Percentiles rank a stretch among this genome's conserved stretches.
These are phyloP conservation scores for Pardalotus punctatus DNA, from an alignment of 2,113 vertebrate species.

Conservation along the genomic window DNA sequence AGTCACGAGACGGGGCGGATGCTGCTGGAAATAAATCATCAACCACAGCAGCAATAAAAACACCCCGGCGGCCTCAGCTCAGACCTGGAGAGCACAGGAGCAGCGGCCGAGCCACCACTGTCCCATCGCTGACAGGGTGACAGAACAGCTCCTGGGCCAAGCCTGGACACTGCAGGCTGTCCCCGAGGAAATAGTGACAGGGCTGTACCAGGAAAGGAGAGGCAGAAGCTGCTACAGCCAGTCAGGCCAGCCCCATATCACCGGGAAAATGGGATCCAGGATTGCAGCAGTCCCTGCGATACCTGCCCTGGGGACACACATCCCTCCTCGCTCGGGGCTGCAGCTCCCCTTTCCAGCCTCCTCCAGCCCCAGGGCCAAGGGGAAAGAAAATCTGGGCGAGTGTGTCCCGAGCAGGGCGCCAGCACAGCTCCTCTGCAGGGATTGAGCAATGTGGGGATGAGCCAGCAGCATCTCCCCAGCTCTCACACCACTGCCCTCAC, in stretches of 20 bases:
- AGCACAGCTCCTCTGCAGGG: neutral
- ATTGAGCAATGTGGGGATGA: neutral
- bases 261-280: accelerated
- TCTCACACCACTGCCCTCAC: neutral
- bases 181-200: neutral
- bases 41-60: neutral
- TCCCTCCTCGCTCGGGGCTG: neutral
- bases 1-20: slow-evolving; percentile 12
- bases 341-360: neutral
- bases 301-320: neutral
- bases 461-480: neutral
- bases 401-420: neutral
- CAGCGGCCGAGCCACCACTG: accelerated
- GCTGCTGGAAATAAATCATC: slow-evolving; percentile 35
- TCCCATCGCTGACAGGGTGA: neutral
- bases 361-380: neutral
- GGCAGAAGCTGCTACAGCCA: neutral
- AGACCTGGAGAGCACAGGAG: neutral
- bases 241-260: neutral
- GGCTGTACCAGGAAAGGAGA: neutral
- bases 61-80: neutral
- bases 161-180: neutral
- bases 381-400: neutral
- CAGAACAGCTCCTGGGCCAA: neutral
- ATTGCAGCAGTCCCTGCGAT: neutral